A percentile compares a stretch with the other conserved stretches of the same genome.
These are phyloP conservation scores for Dasyornis broadbenti DNA, from an alignment of 2,113 vertebrate genomes.

Conservation along the genomic window DNA sequence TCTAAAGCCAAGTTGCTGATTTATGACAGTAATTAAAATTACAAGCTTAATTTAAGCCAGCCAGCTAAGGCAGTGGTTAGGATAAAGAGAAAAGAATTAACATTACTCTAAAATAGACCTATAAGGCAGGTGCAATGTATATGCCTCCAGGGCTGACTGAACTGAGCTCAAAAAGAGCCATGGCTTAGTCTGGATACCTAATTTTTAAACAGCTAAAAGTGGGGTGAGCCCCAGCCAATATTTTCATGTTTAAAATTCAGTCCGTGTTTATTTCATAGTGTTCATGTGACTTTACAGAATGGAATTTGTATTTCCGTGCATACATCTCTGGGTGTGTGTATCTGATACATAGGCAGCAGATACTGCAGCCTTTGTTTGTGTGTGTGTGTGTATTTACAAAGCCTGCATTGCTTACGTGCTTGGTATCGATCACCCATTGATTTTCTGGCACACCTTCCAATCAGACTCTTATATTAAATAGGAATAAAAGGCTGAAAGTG, in stretches of 20 bases:
- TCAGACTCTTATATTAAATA: background rate
- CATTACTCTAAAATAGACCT: background rate
- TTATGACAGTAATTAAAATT: background rate
- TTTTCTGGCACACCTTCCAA: background rate
- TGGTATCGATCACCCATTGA: fast-evolving
- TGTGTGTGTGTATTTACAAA: background rate
- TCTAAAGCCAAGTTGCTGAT: background rate
- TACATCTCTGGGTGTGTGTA: background rate
- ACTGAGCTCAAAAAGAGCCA: background rate
- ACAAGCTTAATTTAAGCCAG: background rate
- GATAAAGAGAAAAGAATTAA: background rate
- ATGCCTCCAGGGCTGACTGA: background rate
- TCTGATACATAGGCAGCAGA: background rate
- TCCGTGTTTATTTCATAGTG: background rate
- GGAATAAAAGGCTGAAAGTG: background rate
- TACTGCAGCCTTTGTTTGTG: background rate
- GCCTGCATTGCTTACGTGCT: background rate
- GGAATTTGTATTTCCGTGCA: background rate
- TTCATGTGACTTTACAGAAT: background rate
- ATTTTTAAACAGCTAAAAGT: background rate
- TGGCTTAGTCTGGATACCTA: background rate
- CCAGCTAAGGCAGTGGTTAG: background rate
- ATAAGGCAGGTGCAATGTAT: background rate
- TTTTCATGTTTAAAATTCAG: background rate
- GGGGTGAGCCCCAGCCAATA: background rate